These are phyloP conservation scores for Phylloscopus whistleri DNA, from an alignment of 2,113 vertebrate genomes.

Conservation along the genomic window DNA sequence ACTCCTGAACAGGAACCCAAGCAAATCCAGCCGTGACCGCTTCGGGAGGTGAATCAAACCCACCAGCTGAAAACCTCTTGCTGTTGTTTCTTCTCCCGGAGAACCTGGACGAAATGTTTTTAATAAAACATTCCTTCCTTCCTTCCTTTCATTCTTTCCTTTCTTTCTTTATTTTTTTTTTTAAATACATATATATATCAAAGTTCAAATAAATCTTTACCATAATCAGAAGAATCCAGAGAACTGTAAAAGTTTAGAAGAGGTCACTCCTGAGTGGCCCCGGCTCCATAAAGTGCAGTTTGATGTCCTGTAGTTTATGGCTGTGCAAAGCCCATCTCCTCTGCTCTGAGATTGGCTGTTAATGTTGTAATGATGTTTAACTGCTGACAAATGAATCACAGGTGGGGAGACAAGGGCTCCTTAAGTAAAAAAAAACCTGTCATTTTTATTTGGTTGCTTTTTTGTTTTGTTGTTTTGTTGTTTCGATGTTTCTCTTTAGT, in stretches of 20 bases:
- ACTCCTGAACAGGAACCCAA: background rate
- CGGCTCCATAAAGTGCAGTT: slow-evolving; percentile 5
- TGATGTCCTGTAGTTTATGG: slow-evolving; percentile 56
- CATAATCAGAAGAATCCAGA: slow-evolving; percentile 63
- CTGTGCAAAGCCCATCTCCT: background rate
- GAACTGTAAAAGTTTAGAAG: slow-evolving; percentile 50
- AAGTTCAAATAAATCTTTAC: slow-evolving; percentile 55
- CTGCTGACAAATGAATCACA: slow-evolving; percentile 50
- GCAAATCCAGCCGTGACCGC: background rate
- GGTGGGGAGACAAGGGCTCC: background rate
- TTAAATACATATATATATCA: slow-evolving; percentile 16
- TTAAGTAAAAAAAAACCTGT: slow-evolving; percentile 7
- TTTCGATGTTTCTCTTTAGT: background rate
- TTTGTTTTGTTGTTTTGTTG: background rate
- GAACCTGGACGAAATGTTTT: background rate
- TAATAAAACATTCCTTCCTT: slow-evolving; percentile 8
- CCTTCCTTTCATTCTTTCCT: background rate
- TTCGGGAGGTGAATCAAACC: background rate
- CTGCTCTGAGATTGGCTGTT: slow-evolving; percentile 23
- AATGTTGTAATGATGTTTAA: slow-evolving; percentile 51
- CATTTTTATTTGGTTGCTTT: background rate
- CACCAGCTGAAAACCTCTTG: background rate
- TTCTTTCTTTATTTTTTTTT: background rate
- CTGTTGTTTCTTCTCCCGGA: background rate
- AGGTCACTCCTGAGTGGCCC: slow-evolving; percentile 10